phyloP scores from a whole-genome alignment of 2,888 invertebrate species.

The Portevinia maculata region DNA sequence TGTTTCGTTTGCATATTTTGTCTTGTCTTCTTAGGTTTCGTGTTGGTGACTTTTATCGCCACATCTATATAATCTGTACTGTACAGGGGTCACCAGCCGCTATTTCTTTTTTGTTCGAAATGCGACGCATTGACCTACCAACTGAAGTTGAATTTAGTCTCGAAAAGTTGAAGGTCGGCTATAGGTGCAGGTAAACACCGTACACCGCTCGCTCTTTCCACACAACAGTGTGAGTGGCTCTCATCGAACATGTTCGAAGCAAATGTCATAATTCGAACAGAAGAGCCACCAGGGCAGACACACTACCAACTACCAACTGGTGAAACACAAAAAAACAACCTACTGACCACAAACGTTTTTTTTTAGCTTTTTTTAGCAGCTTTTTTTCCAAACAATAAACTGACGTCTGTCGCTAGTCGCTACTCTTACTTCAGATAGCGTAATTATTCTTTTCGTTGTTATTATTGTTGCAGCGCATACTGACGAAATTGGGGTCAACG shows the following conservation, averaged over 20 bases:
- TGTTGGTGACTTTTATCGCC: too few relatives aligned
- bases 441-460: slow-evolving; percentile 40
- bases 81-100: slow-evolving; percentile 20
- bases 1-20: too few relatives aligned
- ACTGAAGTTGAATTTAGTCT: slow-evolving; percentile 35
- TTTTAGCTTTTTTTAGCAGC: slow-evolving; percentile 5
- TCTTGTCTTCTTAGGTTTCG: too few relatives aligned
- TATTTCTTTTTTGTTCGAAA: not conserved
- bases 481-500: slow-evolving; percentile 59
- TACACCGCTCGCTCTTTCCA: not conserved
- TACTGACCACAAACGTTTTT: slow-evolving; percentile 64
- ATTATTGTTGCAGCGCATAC: slow-evolving; percentile 37
- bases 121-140: slow-evolving; percentile 13
- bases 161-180: slow-evolving; percentile 50
- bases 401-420: slow-evolving; percentile 2
- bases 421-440: slow-evolving; percentile 19
- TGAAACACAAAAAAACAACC: slow-evolving; percentile 43
- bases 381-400: slow-evolving; percentile 17
- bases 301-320: too few relatives aligned
- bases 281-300: not conserved
- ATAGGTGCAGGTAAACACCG: not conserved
- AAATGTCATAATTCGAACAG: slow-evolving; percentile 39
- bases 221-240: not conserved
- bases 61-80: not conserved
- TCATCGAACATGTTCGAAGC: slow-evolving; percentile 50